A percentile compares a stretch with the other conserved stretches of the same genome.
Conservation (phyloP, 1,140 invertebrate species). For the Heliconius hewitsoni region DNA sequence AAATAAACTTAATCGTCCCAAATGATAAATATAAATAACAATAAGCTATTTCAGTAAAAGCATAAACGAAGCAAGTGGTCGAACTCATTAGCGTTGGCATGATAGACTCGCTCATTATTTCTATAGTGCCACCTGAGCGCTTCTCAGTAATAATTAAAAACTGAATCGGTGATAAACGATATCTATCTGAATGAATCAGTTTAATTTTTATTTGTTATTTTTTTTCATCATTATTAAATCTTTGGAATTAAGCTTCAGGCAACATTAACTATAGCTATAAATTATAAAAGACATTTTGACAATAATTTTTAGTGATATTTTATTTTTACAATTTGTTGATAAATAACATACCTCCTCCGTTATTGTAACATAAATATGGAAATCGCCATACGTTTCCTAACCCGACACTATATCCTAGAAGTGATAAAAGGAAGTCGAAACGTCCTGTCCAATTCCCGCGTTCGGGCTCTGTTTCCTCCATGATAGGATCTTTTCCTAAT, state of each 20-base stretch:
- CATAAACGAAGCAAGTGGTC: constrained; percentile 8
- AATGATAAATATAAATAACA: constrained; percentile 2
- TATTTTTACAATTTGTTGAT: background rate
- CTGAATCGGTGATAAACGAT: background rate
- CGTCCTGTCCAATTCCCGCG: constrained; percentile 90
- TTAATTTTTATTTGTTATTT: background rate
- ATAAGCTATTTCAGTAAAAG: background rate
- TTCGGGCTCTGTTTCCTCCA: constrained; percentile 82
- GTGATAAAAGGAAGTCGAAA: constrained; percentile 90
- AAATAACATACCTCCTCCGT: constrained; percentile 85
- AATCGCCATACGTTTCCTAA: constrained; percentile 93
- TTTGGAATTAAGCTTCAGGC: background rate
- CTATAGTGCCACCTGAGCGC: constrained; percentile 17
- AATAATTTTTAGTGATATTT: background rate
- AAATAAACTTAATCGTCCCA: background rate
- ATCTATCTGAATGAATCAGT: background rate
- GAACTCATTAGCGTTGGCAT: constrained; percentile 30
- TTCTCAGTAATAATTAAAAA: constrained; percentile 9
- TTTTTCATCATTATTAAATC: background rate
- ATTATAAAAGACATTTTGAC: background rate
- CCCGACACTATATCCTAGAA: constrained; percentile 92
- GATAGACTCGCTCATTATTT: constrained; percentile 29
- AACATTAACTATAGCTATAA: background rate
- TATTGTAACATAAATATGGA: constrained; percentile 90
- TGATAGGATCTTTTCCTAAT: constrained; percentile 53